Evolutionary conservation across 2,113 vertebrate genomes (phyloP).

Genomic region (Machaerirhynchus nigripectus): DNA sequence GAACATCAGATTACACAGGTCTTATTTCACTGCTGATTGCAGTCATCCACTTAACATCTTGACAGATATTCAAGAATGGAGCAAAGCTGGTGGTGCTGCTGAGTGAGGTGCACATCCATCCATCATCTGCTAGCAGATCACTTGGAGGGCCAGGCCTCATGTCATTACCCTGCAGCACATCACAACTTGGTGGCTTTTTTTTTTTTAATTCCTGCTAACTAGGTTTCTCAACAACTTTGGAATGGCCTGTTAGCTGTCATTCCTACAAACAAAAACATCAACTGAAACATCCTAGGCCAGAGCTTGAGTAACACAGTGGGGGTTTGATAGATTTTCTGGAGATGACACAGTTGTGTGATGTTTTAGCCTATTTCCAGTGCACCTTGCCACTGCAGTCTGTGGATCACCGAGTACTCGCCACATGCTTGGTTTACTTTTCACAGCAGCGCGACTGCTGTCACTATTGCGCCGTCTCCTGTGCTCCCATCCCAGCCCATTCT

Average conservation of each 20-base stretch:
- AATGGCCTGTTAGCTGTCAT: not conserved
- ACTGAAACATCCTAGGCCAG: not conserved
- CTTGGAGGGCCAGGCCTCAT: constrained; percentile 47
- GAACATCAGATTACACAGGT: constrained; percentile 90
- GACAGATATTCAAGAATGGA: constrained; percentile 83
- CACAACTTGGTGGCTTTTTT: constrained; percentile 19
- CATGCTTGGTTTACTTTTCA: not conserved
- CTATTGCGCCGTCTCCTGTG: accelerated
- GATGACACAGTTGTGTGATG: not conserved
- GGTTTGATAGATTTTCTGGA: not conserved
- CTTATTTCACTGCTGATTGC: constrained; percentile 89
- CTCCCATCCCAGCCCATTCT: accelerated
- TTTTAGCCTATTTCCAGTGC: not conserved
- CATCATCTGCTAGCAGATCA: constrained; percentile 88
- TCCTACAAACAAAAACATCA: not conserved
- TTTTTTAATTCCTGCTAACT: not conserved
- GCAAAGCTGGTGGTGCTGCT: constrained; percentile 73
- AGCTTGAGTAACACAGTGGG: not conserved
- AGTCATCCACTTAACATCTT: constrained; percentile 87
- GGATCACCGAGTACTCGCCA: accelerated
- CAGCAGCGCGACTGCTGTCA: accelerated
- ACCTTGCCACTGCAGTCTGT: not conserved
- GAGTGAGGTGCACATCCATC: constrained; percentile 77
- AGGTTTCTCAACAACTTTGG: not conserved
- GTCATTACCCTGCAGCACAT: constrained; percentile 31